These are phyloP conservation scores for Lipophrys pholis DNA, from an alignment of 2,113 vertebrate species.

Conservation along the genomic window DNA sequence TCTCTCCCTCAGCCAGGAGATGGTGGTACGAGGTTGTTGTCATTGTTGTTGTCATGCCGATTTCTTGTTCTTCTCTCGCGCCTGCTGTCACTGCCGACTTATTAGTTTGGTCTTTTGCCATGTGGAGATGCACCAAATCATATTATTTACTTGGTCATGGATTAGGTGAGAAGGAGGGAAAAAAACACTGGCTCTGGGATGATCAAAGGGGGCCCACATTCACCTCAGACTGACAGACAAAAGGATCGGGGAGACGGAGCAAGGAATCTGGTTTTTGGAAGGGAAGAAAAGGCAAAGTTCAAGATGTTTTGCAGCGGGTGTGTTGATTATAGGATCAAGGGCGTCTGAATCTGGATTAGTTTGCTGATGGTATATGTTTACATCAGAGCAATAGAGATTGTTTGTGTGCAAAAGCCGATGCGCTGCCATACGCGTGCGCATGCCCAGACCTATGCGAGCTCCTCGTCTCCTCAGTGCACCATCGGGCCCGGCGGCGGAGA, in stretches of 20 bases:
- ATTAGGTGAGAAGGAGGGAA: constrained; percentile 72
- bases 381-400: constrained; percentile 34
- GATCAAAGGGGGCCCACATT: constrained; percentile 82
- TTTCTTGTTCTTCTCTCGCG: constrained; percentile 50
- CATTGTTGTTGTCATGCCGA: constrained; percentile 66
- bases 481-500: constrained; percentile 68
- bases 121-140: constrained; percentile 86
- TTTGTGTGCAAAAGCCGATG: constrained; percentile 35
- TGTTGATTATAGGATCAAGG: constrained; percentile 30
- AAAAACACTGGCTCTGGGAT: constrained; percentile 80
- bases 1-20: constrained; percentile 85
- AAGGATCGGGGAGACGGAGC: constrained; percentile 85
- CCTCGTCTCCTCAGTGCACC: constrained; percentile 66
- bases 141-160: constrained; percentile 85
- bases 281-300: constrained; percentile 45
- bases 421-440: constrained; percentile 33
- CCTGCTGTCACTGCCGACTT: constrained; percentile 78
- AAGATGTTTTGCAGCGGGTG: constrained; percentile 18
- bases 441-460: constrained; percentile 58
- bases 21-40: constrained; percentile 77
- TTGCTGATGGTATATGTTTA: constrained; percentile 32
- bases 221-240: constrained; percentile 79
- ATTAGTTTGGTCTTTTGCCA: constrained; percentile 84
- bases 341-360: constrained; percentile 19
- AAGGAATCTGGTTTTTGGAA: constrained; percentile 87